Conservation (phyloP, 2,113 vertebrate genomes). For the Melozone crissalis region DNA sequence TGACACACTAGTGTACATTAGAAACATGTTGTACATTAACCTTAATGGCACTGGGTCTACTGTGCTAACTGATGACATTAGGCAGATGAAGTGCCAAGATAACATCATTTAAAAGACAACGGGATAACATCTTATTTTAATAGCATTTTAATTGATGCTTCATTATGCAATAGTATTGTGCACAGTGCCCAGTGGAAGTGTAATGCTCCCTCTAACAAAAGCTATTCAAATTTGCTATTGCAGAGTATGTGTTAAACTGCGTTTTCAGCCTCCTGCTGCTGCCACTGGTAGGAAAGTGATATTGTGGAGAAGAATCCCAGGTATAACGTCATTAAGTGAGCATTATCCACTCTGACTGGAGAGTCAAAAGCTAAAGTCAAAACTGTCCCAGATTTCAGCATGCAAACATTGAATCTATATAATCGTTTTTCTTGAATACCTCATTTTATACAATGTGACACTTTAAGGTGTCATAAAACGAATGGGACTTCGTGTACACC, state of each 20-base stretch:
- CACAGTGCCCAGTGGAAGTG: conserved; percentile 36
- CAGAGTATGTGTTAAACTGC: not conserved
- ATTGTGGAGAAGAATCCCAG: not conserved
- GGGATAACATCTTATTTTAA: conserved; percentile 67
- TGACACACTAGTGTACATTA: not conserved
- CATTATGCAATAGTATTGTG: conserved; percentile 45
- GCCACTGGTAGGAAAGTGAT: not conserved
- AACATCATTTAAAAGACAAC: conserved; percentile 63
- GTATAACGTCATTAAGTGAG: not conserved
- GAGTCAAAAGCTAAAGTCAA: not conserved
- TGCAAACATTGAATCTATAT: not conserved
- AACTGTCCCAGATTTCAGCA: not conserved
- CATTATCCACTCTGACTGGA: not conserved
- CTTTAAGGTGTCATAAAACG: not conserved
- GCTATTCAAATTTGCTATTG: not conserved
- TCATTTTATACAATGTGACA: not conserved
- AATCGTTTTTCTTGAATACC: not conserved
- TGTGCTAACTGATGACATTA: conserved; percentile 43
- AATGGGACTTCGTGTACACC: not conserved
- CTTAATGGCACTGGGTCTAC: conserved; percentile 43
- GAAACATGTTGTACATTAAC: conserved; percentile 57
- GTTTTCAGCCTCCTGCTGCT: conserved; percentile 43
- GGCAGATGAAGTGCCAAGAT: conserved; percentile 35
- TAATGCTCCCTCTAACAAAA: conserved; percentile 20
- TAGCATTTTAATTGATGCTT: conserved; percentile 69